Base-by-base conservation (phyloP, 2,797 vertebrate genomes). In the Hephaestus fuliginosus region DNA sequence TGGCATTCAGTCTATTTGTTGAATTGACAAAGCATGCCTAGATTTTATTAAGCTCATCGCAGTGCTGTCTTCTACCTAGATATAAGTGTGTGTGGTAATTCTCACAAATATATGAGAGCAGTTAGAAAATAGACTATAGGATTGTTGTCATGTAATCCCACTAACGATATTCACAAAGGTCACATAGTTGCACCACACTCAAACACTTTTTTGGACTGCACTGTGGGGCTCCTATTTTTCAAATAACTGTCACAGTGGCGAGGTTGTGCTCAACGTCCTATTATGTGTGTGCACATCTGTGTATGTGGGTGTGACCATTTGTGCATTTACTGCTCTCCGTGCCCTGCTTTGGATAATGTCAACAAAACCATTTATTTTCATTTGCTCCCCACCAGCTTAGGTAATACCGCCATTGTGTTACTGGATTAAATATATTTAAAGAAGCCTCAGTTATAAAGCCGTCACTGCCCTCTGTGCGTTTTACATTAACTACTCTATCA, bases 331-430 rank as follows among this genome's bases (percentile, higher is more conserved):
- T 68, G 70, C 73, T 63, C 46, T 69, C 62, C 62, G 58, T 65
- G 63, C 48, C 57, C 20, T 70, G 58, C 44, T 75, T 80, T 48
- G 49, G 69, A 52, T 83, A 74, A 72, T 83, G 83, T 89, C 76
- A 86, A 86, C 80, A 83, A 82, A 81, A 28, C 20, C 61, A 58
- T 84, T 79, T 44, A 74, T 81, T 83, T 86, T 67, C 12, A 75
- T 66, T 83, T 75, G 51, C 28, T 80, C 52, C 39, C 70, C 44
- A 44, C 20, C 17, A 71, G n/a, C n/a, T 77, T 51, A 12, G 14
- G 46, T 85, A 76, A 84, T 76, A 48, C 78, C 2, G 12, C 70
- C 64, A 49, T 69, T 84, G 68, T 69, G 74, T 44, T 28, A 49
- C 28, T 53, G 52, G 72, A 85, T 84, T 73, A 81, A n/a, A 74